Evolutionary conservation across 1,140 invertebrate species (phyloP).

Genomic region (Euura saliciscinereae): DNA sequence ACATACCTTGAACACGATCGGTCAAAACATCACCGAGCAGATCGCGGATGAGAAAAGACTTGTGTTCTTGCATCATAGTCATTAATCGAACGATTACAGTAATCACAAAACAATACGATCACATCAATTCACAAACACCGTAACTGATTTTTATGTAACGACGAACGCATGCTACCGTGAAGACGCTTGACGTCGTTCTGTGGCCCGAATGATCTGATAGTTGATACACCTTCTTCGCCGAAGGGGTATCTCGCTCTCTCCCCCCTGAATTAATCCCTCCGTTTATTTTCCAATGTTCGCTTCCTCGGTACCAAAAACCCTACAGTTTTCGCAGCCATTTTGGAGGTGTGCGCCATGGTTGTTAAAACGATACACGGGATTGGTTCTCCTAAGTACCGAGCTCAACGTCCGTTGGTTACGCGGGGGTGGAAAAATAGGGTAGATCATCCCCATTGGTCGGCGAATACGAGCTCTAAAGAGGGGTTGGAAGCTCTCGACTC

Average conservation of each 20-base stretch:
- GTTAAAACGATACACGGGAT: neutral
- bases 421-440: conserved; percentile 12
- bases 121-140: conserved; percentile 9
- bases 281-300: conserved; percentile 55
- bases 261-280: conserved; percentile 55
- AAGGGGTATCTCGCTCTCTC: conserved; percentile 11
- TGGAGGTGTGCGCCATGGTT: conserved; percentile 49
- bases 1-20: conserved; percentile 59
- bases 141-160: neutral
- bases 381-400: neutral
- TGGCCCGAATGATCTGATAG: conserved; percentile 18
- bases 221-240: conserved; percentile 12
- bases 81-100: neutral
- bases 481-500: conserved; percentile 17
- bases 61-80: conserved; percentile 68
- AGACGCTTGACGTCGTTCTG: conserved; percentile 40
- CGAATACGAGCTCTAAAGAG: neutral
- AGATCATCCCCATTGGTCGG: conserved; percentile 23
- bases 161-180: conserved; percentile 20
- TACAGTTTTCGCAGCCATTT: conserved; percentile 59
- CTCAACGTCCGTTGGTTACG: conserved; percentile 23
- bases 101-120: neutral
- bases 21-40: conserved; percentile 75
- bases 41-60: conserved; percentile 79
- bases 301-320: conserved; percentile 40